These are phyloP conservation scores for Cydia amplana DNA, from an alignment of 1,140 invertebrate genomes.

Conservation along the genomic window DNA sequence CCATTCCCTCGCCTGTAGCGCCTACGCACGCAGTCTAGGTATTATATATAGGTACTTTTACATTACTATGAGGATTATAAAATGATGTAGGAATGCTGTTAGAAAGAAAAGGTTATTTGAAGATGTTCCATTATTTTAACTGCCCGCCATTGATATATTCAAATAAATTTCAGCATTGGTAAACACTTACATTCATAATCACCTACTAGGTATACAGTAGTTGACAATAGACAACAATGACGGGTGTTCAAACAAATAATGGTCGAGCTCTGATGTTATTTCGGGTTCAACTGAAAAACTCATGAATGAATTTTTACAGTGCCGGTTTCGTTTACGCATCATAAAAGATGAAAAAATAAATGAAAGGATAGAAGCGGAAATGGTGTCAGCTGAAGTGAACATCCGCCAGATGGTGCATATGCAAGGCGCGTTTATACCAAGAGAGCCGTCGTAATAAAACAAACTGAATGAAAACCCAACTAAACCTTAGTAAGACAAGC, in stretches of 20 bases:
- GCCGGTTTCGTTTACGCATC: constrained; percentile 53
- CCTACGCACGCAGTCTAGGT: constrained; percentile 68
- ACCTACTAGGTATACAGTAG: not conserved
- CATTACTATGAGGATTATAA: not conserved
- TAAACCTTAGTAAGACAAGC: constrained; percentile 6
- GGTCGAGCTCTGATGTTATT: constrained; percentile 21
- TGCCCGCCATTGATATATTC: not conserved
- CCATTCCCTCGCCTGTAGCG: constrained; percentile 73
- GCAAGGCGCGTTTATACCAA: constrained; percentile 37
- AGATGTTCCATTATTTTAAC: not conserved
- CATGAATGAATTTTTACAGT: constrained; percentile 25
- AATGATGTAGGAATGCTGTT: not conserved
- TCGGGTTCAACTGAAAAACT: constrained; percentile 18
- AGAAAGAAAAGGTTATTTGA: too few relatives aligned
- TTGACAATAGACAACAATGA: constrained; percentile 4
- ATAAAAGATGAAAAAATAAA: constrained; percentile 71
- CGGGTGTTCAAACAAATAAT: constrained; percentile 24
- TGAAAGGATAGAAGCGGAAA: constrained; percentile 63
- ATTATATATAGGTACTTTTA: constrained; percentile 37
- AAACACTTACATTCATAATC: not conserved
- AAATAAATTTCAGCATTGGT: not conserved
- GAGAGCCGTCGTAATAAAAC: constrained; percentile 22
- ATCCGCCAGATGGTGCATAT: constrained; percentile 75
- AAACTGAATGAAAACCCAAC: constrained; percentile 29
- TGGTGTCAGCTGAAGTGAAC: constrained; percentile 70